A percentile compares a stretch with the other conserved stretches of the same genome.
Evolutionary conservation across 2,113 vertebrate species (phyloP).

Genomic region (Perca flavescens): DNA sequence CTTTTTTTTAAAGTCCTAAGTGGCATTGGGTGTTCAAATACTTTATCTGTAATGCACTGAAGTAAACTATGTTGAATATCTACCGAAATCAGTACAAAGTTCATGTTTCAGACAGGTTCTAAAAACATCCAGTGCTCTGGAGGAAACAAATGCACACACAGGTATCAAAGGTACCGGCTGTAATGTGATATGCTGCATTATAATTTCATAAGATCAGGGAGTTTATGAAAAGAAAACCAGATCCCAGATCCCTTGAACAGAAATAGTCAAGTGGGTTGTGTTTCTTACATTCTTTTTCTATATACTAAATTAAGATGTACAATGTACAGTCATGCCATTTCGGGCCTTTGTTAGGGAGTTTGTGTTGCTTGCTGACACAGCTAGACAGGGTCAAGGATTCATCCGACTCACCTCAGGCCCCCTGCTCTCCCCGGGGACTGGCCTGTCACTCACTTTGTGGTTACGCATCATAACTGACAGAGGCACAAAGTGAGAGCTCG

Average conservation of each 20-base stretch:
- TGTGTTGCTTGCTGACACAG: conserved; percentile 73
- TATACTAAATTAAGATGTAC: conserved; percentile 71
- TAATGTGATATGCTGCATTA: conserved; percentile 32
- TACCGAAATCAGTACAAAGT: conserved; percentile 8
- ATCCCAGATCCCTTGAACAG: conserved; percentile 13
- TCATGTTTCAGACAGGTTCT: not conserved
- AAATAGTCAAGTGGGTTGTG: not conserved
- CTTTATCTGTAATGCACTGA: not conserved
- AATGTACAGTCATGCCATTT: conserved; percentile 64
- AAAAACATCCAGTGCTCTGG: conserved; percentile 15
- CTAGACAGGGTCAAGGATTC: conserved; percentile 81
- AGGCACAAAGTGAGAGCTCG: conserved; percentile 80
- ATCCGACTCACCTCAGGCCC: conserved; percentile 82
- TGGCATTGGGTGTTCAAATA: not conserved
- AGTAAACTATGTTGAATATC: conserved; percentile 24
- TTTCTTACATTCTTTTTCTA: conserved; percentile 30
- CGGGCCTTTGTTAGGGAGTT: conserved; percentile 61
- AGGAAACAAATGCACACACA: conserved; percentile 19
- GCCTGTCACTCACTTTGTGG: conserved; percentile 79
- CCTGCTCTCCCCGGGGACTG: conserved; percentile 70
- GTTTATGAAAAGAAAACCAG: conserved; percentile 1
- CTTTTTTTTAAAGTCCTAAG: conserved; percentile 12
- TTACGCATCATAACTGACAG: conserved; percentile 81
- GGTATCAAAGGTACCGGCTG: conserved; percentile 14
- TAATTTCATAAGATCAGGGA: conserved; percentile 17